Evolutionary conservation across 2,113 vertebrate species (phyloP).

Genomic region (Ancistrus triradiatus): DNA sequence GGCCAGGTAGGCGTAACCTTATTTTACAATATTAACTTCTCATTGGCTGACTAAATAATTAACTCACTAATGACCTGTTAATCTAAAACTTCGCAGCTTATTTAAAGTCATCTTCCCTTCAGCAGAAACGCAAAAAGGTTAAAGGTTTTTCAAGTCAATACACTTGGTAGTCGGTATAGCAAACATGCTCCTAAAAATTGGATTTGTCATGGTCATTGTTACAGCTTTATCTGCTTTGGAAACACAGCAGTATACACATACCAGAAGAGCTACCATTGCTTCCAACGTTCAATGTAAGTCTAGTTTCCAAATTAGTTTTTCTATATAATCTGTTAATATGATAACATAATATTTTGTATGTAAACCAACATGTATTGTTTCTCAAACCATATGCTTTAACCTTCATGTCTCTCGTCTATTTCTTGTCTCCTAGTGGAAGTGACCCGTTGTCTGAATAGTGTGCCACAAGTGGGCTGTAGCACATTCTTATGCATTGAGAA

Average conservation of each 20-base stretch:
- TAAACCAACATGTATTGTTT: neutral
- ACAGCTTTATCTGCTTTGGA: conserved; percentile 50
- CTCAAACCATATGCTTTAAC: no score
- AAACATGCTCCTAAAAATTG: conserved; percentile 54
- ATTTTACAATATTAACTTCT: conserved; percentile 30
- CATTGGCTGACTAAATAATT: conserved; percentile 55
- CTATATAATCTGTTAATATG: neutral
- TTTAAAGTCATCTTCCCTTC: neutral
- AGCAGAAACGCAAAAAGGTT: conserved; percentile 4
- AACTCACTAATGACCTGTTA: conserved; percentile 17
- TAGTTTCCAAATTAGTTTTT: neutral
- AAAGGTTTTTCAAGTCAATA: neutral
- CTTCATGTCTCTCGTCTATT: no score
- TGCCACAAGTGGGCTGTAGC: conserved; percentile 86
- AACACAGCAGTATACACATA: conserved; percentile 50
- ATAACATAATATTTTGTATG: neutral
- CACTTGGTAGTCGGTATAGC: neutral
- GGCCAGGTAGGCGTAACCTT: conserved; percentile 23
- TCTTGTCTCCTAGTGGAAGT: conserved; percentile 74
- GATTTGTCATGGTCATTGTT: conserved; percentile 49
- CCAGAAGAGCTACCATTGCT: conserved; percentile 65
- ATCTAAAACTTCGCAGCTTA: conserved; percentile 30
- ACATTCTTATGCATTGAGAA: conserved; percentile 95
- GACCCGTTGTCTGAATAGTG: conserved; percentile 80
- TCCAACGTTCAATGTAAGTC: conserved; percentile 70